These are phyloP conservation scores for Sphenopsis melanotis DNA, from an alignment of 2,797 vertebrate species.

Conservation along the genomic window DNA sequence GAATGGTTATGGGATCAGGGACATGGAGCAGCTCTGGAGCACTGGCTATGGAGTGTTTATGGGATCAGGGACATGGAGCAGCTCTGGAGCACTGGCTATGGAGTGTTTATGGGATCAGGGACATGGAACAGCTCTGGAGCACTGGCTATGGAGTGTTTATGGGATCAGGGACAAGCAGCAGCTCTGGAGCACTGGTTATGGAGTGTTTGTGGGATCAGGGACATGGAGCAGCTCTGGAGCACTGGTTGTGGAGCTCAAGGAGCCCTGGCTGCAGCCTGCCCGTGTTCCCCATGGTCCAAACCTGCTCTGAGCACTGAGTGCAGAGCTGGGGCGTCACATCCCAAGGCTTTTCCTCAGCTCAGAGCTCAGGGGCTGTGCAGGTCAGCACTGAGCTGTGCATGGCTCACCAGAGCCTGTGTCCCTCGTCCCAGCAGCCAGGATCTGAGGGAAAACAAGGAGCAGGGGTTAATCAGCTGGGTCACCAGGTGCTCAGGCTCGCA, in stretches of 20 bases:
- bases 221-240: neutral
- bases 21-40: neutral
- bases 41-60: too few relatives aligned
- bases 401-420: neutral
- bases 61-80: neutral
- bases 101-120: too few relatives aligned
- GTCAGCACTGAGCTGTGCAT: neutral
- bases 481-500: neutral
- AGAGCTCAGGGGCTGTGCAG: neutral
- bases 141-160: fast-evolving
- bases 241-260: neutral
- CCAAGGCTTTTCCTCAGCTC: neutral
- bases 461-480: neutral
- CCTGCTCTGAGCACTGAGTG: fast-evolving
- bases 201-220: too few relatives aligned
- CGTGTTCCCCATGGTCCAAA: fast-evolving
- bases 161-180: neutral
- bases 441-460: neutral
- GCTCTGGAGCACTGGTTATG: neutral
- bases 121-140: neutral
- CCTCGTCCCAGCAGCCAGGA: neutral
- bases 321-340: neutral
- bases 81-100: too few relatives aligned
- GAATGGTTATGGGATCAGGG: neutral
- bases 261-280: neutral